Conservation (phyloP, 2,113 vertebrate species). For the Melanostigma gelatinosum region DNA sequence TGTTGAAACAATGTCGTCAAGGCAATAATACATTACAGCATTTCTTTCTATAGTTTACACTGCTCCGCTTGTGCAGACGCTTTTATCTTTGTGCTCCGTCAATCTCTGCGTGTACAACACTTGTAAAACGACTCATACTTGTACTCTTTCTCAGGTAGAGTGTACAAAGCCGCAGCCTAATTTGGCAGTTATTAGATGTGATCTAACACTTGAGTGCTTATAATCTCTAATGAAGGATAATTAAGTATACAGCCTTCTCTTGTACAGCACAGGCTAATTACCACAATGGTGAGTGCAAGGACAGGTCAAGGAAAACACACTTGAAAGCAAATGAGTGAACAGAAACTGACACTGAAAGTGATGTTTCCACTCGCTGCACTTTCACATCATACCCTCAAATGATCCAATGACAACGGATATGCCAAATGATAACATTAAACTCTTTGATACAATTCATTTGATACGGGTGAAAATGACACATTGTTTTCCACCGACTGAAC, state of each 20-base stretch:
- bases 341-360: slow-evolving; percentile 18
- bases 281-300: slow-evolving; percentile 48
- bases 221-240: slow-evolving; percentile 62
- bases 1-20: background rate
- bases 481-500: slow-evolving; percentile 50
- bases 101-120: slow-evolving; percentile 19
- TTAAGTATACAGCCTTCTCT: slow-evolving; percentile 59
- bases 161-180: slow-evolving; percentile 37
- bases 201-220: slow-evolving; percentile 40
- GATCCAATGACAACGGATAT: slow-evolving; percentile 12
- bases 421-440: slow-evolving; percentile 15
- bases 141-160: slow-evolving; percentile 32
- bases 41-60: background rate
- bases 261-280: slow-evolving; percentile 44
- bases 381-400: slow-evolving; percentile 6
- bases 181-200: slow-evolving; percentile 54
- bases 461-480: slow-evolving; percentile 32
- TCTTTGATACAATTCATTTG: slow-evolving; percentile 34
- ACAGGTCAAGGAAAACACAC: slow-evolving; percentile 38
- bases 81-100: background rate
- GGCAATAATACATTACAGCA: background rate
- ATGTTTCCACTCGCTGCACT: background rate
- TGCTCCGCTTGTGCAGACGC: background rate
- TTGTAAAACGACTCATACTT: background rate
- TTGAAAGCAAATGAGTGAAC: slow-evolving; percentile 10